These are phyloP conservation scores for Halictus rubicundus DNA, from an alignment of 1,140 invertebrate genomes.

Conservation along the genomic window DNA sequence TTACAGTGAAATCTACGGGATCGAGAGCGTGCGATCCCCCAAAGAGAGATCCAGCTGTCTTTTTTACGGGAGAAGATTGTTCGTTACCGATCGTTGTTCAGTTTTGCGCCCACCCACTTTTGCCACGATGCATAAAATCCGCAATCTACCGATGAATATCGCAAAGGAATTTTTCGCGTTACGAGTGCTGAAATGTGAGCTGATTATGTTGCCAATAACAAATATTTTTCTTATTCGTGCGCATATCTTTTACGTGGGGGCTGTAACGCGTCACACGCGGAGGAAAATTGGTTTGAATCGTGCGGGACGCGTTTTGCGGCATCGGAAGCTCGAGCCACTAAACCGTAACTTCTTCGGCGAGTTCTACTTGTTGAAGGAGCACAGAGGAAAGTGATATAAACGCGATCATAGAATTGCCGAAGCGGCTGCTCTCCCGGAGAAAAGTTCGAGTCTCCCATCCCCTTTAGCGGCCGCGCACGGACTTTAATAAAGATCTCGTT, in stretches of 20 bases:
- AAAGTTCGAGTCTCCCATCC: conserved; percentile 34
- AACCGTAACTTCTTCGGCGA: conserved; percentile 28
- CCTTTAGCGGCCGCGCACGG: conserved; percentile 20
- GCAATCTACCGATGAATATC: too few species aligned
- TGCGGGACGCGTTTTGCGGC: not conserved
- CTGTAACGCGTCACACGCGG: not conserved
- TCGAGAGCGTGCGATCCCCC: too few species aligned
- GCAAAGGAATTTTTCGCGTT: too few species aligned
- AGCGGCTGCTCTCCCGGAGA: not conserved
- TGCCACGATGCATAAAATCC: too few species aligned
- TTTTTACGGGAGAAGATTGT: not conserved
- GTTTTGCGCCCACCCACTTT: too few species aligned
- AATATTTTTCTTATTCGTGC: too few species aligned
- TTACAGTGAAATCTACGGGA: not conserved
- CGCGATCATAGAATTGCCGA: conserved; percentile 27
- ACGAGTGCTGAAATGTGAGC: too few species aligned
- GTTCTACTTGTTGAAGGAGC: conserved; percentile 31
- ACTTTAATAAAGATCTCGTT: conserved; percentile 37
- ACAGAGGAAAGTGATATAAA: conserved; percentile 33
- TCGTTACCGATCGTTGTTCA: too few species aligned
- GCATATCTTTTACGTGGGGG: too few species aligned
- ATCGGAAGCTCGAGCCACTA: conserved; percentile 5
- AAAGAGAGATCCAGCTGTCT: not conserved
- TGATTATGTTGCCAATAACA: too few species aligned
- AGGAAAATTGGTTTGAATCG: conserved; percentile 11